phyloP scores from a whole-genome alignment of 2,888 invertebrate genomes.

The Parelbella ahira region DNA sequence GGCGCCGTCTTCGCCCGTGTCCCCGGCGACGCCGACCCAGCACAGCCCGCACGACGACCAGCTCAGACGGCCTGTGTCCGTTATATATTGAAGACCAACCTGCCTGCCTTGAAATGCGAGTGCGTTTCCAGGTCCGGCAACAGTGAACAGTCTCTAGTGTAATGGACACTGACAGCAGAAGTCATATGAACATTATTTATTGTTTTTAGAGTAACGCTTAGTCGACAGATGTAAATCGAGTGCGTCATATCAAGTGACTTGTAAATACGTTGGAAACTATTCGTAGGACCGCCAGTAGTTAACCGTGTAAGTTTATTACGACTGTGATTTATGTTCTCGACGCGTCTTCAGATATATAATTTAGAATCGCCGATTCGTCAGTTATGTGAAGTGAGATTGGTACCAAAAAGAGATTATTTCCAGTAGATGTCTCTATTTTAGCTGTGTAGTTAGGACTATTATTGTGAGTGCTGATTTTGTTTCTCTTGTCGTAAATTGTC shows the following conservation, averaged over 20 bases:
- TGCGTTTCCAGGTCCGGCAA: conserved; percentile 55
- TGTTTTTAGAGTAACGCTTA: conserved; percentile 55
- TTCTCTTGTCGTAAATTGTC: conserved; percentile 36
- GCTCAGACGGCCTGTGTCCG: conserved; percentile 85
- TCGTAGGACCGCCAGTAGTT: conserved; percentile 42
- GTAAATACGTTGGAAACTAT: conserved; percentile 57
- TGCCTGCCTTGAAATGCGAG: conserved; percentile 62
- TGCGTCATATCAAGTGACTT: conserved; percentile 68
- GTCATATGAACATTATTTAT: conserved; percentile 61
- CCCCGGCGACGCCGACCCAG: conserved; percentile 65
- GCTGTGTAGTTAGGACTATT: conserved; percentile 46
- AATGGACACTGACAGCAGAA: conserved; percentile 50
- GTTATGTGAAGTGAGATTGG: conserved; percentile 73
- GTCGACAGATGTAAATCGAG: conserved; percentile 44
- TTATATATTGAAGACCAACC: conserved; percentile 83
- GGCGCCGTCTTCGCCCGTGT: conserved; percentile 68
- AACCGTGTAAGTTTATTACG: conserved; percentile 50
- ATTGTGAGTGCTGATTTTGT: conserved; percentile 39
- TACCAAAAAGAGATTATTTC: conserved; percentile 78
- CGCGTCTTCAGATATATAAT: conserved; percentile 56
- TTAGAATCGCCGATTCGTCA: conserved; percentile 52
- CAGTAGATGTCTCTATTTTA: conserved; percentile 57
- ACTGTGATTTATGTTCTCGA: conserved; percentile 75
- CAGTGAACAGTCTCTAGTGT: conserved; percentile 42
- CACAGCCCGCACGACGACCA: conserved; percentile 80